Percentiles rank a stretch among this genome's conserved stretches.
phyloP scores from a whole-genome alignment of 2,113 vertebrate species.

The Calidris pugnax region DNA sequence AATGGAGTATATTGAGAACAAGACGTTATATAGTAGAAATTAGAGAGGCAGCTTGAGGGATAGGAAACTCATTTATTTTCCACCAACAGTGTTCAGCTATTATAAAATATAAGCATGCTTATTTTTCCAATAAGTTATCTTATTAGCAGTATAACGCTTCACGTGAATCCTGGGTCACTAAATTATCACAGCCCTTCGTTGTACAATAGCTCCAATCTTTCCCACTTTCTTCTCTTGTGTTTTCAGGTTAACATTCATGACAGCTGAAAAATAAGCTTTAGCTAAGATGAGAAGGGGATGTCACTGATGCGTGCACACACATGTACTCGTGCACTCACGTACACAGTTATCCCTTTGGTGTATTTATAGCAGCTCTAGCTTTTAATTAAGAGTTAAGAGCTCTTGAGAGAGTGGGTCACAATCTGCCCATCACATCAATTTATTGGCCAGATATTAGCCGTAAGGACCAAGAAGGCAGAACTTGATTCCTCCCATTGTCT shows the following conservation, averaged over 20 bases:
- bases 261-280: not conserved
- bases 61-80: constrained; percentile 7
- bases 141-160: not conserved
- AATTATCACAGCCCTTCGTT: not conserved
- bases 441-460: not conserved
- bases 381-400: not conserved
- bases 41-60: not conserved
- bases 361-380: not conserved
- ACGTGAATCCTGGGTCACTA: not conserved
- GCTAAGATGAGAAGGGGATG: not conserved
- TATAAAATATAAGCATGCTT: not conserved
- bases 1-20: not conserved
- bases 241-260: not conserved
- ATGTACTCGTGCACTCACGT: not conserved
- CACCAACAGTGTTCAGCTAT: not conserved
- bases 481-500: not conserved
- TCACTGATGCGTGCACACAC: not conserved
- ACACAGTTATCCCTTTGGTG: not conserved
- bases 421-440: not conserved
- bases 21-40: not conserved
- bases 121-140: not conserved
- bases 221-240: not conserved
- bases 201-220: not conserved
- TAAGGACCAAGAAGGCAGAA: not conserved
- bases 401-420: not conserved